phyloP scores from a whole-genome alignment of 1,140 invertebrate genomes.

The Drosophila ercepeae region DNA sequence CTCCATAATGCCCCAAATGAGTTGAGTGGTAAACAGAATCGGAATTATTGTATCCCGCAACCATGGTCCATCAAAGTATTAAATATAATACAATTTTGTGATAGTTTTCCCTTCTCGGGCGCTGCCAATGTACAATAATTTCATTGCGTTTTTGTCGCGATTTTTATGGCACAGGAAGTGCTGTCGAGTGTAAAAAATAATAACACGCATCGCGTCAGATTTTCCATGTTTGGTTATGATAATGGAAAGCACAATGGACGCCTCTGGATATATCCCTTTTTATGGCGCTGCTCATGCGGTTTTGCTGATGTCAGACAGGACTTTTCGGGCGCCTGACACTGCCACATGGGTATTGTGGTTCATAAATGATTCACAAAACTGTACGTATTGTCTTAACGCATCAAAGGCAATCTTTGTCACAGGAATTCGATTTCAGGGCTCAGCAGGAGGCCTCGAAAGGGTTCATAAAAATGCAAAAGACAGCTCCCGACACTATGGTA shows the following conservation, averaged over 20 bases:
- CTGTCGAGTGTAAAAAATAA: constrained; percentile 70
- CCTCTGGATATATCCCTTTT: constrained; percentile 28
- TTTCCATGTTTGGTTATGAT: constrained; percentile 71
- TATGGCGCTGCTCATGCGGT: constrained; percentile 12
- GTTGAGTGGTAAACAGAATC: constrained; percentile 61
- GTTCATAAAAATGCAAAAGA: background rate
- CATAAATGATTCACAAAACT: constrained; percentile 63
- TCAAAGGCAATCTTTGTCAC: constrained; percentile 61
- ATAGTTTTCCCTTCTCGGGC: constrained; percentile 35
- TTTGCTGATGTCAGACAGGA: constrained; percentile 29
- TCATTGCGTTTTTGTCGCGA: constrained; percentile 40
- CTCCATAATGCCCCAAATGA: constrained; percentile 58
- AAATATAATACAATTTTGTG: constrained; percentile 65
- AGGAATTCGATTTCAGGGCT: constrained; percentile 22
- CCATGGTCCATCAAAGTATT: constrained; percentile 56
- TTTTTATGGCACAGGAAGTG: constrained; percentile 33
- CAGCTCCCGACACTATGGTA: background rate
- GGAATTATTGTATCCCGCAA: constrained; percentile 41
- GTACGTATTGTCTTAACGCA: constrained; percentile 62
- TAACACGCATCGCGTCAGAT: constrained; percentile 70
- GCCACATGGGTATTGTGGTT: constrained; percentile 36
- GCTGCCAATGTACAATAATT: constrained; percentile 38
- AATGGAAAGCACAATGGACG: constrained; percentile 65
- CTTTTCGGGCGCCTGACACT: constrained; percentile 17
- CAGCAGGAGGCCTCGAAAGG: constrained; percentile 13